A percentile compares a stretch with the other conserved stretches of the same genome.
These are phyloP conservation scores for Hystrix cristata DNA, from an alignment of 2,113 vertebrate genomes.

Conservation along the genomic window DNA sequence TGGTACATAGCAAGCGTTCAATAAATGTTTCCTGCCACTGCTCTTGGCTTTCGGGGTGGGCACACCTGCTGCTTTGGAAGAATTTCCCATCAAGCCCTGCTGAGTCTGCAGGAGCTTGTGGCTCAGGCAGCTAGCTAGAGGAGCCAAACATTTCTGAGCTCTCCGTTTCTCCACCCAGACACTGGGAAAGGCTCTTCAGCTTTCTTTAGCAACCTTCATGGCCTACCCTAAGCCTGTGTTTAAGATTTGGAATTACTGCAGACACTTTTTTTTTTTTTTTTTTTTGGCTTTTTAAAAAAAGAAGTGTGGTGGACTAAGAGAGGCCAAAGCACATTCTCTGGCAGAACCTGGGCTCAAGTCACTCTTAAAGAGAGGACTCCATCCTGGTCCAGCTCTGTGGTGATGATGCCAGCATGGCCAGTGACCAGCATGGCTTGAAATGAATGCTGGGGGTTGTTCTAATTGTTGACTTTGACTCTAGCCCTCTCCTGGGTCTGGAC, in stretches of 20 bases:
- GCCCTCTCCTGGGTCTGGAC: background rate
- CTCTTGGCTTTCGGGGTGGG: background rate
- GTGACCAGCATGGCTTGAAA: background rate
- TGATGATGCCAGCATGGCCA: accelerated
- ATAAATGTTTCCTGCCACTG: background rate
- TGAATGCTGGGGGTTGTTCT: background rate
- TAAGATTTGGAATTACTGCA: background rate
- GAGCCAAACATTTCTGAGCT: background rate
- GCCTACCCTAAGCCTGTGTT: background rate
- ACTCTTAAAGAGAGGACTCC: background rate
- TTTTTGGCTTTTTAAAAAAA: background rate
- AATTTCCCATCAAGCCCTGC: background rate
- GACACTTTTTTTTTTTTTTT: background rate
- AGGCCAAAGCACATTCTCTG: background rate
- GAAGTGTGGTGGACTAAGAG: background rate
- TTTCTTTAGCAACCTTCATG: background rate
- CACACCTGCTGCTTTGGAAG: background rate
- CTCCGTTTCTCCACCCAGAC: background rate
- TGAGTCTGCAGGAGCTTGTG: background rate
- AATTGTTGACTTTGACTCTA: background rate
- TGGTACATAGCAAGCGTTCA: background rate
- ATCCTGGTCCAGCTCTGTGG: background rate
- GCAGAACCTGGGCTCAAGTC: background rate
- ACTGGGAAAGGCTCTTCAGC: background rate
- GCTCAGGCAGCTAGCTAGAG: background rate